Conservation (phyloP, 2,888 invertebrate genomes). For the Orthonychiurus folsomi region DNA sequence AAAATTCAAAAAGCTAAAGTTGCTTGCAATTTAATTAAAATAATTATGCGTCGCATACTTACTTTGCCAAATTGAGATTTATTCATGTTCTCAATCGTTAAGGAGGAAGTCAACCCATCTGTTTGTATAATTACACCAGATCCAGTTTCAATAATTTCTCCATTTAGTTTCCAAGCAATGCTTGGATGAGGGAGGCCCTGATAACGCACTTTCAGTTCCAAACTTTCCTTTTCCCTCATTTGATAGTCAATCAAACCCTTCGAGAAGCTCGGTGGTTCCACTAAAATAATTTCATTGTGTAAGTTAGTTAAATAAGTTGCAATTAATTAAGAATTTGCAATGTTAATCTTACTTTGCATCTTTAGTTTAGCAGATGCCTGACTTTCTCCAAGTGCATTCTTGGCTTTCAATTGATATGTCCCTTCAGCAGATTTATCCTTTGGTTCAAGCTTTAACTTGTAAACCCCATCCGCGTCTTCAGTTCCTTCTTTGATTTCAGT, state of each 20-base stretch:
- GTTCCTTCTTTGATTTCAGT: conserved; percentile 18
- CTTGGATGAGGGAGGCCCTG: conserved; percentile 72
- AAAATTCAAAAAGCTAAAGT: not conserved
- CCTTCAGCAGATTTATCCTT: conserved; percentile 47
- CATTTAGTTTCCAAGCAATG: conserved; percentile 58
- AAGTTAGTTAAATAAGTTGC: conserved; percentile 3
- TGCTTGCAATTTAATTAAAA: not conserved
- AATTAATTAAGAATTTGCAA: not conserved
- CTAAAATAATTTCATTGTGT: conserved; percentile 46
- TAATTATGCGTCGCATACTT: no score
- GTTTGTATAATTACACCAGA: not conserved
- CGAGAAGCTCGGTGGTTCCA: conserved; percentile 66
- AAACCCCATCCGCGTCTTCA: conserved; percentile 9
- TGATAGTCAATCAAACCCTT: conserved; percentile 59
- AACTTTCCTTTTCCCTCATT: conserved; percentile 61
- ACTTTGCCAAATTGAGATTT: not conserved
- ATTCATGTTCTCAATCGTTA: not conserved
- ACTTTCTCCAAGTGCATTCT: conserved; percentile 74
- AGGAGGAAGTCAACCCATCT: not conserved
- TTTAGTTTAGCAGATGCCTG: conserved; percentile 62
- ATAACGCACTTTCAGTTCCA: conserved; percentile 62
- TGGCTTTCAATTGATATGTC: conserved; percentile 66
- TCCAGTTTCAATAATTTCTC: conserved; percentile 10
- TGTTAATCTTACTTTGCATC: conserved; percentile 55
- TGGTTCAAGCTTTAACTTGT: conserved; percentile 43